Evolutionary conservation across 2,113 vertebrate species (phyloP).

Genomic region (Scalopus aquaticus): DNA sequence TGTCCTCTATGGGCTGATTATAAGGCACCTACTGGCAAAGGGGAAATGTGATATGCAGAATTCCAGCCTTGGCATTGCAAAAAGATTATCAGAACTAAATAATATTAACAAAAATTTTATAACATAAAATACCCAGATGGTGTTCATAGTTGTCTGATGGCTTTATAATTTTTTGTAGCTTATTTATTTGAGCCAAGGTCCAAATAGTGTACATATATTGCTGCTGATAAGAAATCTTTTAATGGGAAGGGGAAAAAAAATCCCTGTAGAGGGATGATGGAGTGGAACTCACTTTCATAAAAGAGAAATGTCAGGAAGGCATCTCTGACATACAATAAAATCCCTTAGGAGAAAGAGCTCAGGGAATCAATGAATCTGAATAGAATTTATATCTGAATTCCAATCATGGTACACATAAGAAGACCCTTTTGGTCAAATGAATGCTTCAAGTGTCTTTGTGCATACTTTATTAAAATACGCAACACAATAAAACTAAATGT

Average conservation of each 20-base stretch:
- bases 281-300: neutral
- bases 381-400: neutral
- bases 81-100: neutral
- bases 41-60: neutral
- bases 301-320: neutral
- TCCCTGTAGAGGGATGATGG: neutral
- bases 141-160: neutral
- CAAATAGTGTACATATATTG: constrained; percentile 3
- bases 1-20: neutral
- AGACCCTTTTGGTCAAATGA: neutral
- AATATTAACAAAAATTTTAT: neutral
- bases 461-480: constrained; percentile 23
- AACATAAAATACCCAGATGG: neutral
- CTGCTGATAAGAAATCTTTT: neutral
- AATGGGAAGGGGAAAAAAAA: constrained; percentile 4
- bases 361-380: constrained; percentile 3
- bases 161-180: neutral
- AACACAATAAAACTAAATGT: neutral
- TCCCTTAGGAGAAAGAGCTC: neutral
- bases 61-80: neutral
- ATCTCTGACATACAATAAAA: constrained; percentile 10
- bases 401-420: neutral
- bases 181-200: neutral
- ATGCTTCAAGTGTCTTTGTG: neutral
- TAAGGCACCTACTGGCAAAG: neutral